Conservation (phyloP, 53 echinoderm and acorn worm genomes). For the Henricia sp. region DNA sequence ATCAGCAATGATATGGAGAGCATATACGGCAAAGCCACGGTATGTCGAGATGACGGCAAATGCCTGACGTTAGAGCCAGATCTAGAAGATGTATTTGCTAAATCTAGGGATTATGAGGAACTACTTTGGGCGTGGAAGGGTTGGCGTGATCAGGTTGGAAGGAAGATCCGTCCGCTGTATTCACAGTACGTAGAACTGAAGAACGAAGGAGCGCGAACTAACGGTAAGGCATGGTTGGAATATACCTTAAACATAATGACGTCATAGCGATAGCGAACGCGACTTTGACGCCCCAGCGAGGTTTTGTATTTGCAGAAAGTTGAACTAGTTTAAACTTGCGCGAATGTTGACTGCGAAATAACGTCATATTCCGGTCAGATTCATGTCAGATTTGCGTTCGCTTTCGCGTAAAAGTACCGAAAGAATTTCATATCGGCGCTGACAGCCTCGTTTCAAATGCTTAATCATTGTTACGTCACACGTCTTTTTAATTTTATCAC, state of each 20-base stretch:
- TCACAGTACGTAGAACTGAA: constrained; percentile 65
- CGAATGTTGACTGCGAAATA: too few species aligned
- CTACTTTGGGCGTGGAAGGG: constrained; percentile 81
- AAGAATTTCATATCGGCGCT: too few species aligned
- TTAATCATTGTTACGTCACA: too few species aligned
- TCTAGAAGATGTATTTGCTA: constrained; percentile 61
- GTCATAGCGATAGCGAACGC: too few species aligned
- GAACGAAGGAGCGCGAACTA: constrained; percentile 65
- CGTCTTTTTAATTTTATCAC: too few species aligned
- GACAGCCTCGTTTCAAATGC: too few species aligned
- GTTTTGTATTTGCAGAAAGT: too few species aligned
- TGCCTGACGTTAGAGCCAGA: constrained; percentile 87
- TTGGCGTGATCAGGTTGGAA: constrained; percentile 76
- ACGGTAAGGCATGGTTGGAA: constrained; percentile 48
- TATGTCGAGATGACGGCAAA: constrained; percentile 64
- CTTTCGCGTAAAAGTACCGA: too few species aligned
- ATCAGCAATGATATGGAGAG: constrained; percentile 67
- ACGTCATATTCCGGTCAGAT: too few species aligned
- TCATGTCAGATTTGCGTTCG: too few species aligned
- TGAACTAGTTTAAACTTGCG: too few species aligned
- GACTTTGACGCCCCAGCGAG: too few species aligned
- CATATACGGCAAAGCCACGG: constrained; percentile 83
- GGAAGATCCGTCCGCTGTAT: constrained; percentile 65
- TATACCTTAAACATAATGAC: not conserved
- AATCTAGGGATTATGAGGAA: constrained; percentile 59